These are phyloP conservation scores for Phyllostomus discolor DNA, from an alignment of 2,113 vertebrate species.

Conservation along the genomic window DNA sequence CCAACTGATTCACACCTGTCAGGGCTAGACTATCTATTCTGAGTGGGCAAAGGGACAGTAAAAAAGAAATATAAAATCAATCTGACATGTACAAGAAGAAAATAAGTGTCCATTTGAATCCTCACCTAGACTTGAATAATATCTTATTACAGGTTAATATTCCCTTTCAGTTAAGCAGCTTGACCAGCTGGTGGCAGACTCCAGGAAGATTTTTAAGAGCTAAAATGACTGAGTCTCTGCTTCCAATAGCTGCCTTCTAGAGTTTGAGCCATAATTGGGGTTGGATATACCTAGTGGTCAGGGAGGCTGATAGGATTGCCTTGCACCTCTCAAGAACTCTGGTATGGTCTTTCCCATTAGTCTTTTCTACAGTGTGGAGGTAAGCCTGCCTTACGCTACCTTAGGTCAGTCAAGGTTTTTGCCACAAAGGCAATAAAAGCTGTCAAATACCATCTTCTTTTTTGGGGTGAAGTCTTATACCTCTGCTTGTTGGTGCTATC, in stretches of 20 bases:
- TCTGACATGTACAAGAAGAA: background rate
- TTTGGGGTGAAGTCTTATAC: background rate
- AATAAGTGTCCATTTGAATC: background rate
- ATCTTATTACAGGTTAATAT: background rate
- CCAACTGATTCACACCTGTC: no score
- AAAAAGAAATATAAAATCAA: background rate
- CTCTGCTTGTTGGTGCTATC: background rate
- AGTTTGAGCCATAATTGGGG: accelerated
- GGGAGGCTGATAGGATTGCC: background rate
- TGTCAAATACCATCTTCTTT: background rate
- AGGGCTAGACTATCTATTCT: background rate
- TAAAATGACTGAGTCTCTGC: background rate
- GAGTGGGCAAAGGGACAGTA: background rate
- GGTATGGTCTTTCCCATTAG: background rate
- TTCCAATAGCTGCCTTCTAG: background rate
- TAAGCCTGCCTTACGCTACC: background rate
- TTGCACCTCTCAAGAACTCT: background rate
- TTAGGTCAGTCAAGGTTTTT: background rate
- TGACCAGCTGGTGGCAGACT: background rate
- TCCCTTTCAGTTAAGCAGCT: background rate
- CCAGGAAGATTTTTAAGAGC: background rate
- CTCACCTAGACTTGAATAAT: background rate
- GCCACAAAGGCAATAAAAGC: background rate
- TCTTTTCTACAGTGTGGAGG: background rate
- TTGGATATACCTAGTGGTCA: background rate